Conservation (phyloP, 2,113 vertebrate species). For the Dipodomys merriami region DNA sequence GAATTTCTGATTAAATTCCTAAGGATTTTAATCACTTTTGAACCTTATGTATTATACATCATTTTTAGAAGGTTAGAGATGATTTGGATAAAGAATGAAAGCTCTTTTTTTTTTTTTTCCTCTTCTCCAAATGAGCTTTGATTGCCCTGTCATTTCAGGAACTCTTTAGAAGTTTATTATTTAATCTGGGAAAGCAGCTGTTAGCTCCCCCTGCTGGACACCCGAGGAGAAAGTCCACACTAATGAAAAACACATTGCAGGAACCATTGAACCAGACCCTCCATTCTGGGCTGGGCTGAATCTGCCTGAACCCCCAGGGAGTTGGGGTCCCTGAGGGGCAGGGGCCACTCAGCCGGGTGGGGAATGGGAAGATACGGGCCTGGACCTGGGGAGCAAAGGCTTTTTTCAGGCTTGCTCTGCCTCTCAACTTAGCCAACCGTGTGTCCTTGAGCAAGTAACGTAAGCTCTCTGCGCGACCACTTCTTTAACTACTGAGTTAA, state of each 20-base stretch:
- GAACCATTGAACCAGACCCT: no score
- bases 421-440: not conserved
- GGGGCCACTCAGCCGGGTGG: no score
- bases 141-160: conserved; percentile 60
- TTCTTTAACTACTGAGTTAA: no score
- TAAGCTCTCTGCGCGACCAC: not conserved
- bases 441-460: not conserved
- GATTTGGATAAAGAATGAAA: conserved; percentile 63
- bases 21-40: conserved; percentile 67
- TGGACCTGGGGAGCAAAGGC: not conserved
- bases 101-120: conserved; percentile 45
- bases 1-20: conserved; percentile 70
- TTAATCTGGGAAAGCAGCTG: not conserved
- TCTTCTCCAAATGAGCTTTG: conserved; percentile 69
- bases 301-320: rapidly evolving
- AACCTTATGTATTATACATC: conserved; percentile 64
- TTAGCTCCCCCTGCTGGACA: conserved; percentile 67
- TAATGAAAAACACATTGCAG: no score
- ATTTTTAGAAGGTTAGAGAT: conserved; percentile 62
- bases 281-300: rapidly evolving
- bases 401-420: not conserved
- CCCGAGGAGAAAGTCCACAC: rapidly evolving
- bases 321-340: rapidly evolving
- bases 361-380: not conserved
- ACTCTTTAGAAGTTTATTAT: conserved; percentile 38